Evolutionary conservation across 1,140 invertebrate genomes (phyloP).

Genomic region (Eulimnadia texana): DNA sequence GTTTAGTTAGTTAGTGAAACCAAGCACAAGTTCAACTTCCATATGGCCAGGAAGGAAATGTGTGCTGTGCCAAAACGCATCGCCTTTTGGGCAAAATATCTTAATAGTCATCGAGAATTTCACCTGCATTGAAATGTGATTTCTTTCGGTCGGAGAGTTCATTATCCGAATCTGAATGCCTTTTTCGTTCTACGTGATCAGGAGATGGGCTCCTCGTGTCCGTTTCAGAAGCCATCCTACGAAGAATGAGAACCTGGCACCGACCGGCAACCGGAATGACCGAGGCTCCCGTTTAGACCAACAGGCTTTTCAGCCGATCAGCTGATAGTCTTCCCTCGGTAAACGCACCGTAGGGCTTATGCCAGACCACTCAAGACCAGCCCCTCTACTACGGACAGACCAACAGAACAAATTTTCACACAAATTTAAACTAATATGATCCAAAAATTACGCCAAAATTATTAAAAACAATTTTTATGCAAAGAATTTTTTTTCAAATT

Average conservation of each 20-base stretch:
- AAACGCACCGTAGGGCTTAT: no score
- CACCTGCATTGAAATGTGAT: slow-evolving; percentile 76
- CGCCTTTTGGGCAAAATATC: slow-evolving; percentile 20
- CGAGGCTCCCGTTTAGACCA: background rate
- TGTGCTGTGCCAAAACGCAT: slow-evolving; percentile 16
- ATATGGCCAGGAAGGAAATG: slow-evolving; percentile 13
- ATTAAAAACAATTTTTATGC: no score
- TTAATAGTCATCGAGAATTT: slow-evolving; percentile 24
- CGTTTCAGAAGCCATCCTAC: background rate
- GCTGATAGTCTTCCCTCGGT: background rate
- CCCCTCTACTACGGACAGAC: no score
- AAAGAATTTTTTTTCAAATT: no score
- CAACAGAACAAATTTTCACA: no score
- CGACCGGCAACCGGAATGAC: background rate
- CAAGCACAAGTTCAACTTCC: slow-evolving; percentile 9
- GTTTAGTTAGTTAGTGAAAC: slow-evolving; percentile 15
- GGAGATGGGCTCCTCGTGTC: background rate
- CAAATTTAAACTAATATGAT: no score
- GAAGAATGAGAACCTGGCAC: background rate
- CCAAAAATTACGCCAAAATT: no score
- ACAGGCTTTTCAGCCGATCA: background rate
- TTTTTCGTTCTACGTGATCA: slow-evolving; percentile 41
- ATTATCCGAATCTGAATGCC: slow-evolving; percentile 66
- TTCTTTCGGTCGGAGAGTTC: slow-evolving; percentile 75
- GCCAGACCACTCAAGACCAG: no score